Conservation (phyloP, 2,797 vertebrate species). For the Sebastes hubbsi region DNA sequence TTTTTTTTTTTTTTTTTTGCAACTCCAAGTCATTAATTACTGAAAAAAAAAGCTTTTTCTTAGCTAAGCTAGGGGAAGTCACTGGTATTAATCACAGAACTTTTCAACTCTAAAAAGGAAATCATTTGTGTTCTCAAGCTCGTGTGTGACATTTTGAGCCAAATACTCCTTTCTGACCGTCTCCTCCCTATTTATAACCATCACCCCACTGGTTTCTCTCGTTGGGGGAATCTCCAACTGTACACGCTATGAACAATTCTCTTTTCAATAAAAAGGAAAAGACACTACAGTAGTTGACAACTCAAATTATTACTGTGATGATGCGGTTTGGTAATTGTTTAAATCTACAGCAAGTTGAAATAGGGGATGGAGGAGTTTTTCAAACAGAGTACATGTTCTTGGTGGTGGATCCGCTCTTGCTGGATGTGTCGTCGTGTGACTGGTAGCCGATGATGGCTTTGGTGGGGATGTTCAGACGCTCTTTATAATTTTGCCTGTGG, state of each 20-base stretch:
- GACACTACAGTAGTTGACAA: slow-evolving; percentile 85
- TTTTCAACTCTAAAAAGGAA: slow-evolving; percentile 71
- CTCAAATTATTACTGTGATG: slow-evolving; percentile 77
- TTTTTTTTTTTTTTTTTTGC: slow-evolving; percentile 12
- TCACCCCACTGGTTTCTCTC: slow-evolving; percentile 29
- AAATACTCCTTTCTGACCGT: slow-evolving; percentile 29
- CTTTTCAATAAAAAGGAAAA: slow-evolving; percentile 77
- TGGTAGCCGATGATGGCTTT: slow-evolving; percentile 87
- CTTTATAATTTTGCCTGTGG: slow-evolving; percentile 85
- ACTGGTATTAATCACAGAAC: slow-evolving; percentile 66
- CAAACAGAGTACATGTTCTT: slow-evolving; percentile 89
- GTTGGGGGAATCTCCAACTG: slow-evolving; percentile 58
- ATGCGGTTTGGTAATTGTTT: slow-evolving; percentile 82
- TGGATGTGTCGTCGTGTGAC: slow-evolving; percentile 89
- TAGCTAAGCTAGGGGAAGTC: slow-evolving; percentile 59
- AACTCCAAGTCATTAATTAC: slow-evolving; percentile 61
- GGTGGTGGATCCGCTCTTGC: slow-evolving; percentile 90
- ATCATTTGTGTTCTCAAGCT: slow-evolving; percentile 64
- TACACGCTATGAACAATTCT: slow-evolving; percentile 70
- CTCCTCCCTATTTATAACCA: slow-evolving; percentile 17
- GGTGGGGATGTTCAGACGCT: slow-evolving; percentile 81
- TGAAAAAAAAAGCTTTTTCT: slow-evolving; percentile 50
- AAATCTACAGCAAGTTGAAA: slow-evolving; percentile 82
- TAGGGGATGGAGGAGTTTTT: slow-evolving; percentile 47
- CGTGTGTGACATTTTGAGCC: slow-evolving; percentile 41